These are phyloP conservation scores for Leptopilina myrica DNA, from an alignment of 2,888 invertebrate species.

Conservation along the genomic window DNA sequence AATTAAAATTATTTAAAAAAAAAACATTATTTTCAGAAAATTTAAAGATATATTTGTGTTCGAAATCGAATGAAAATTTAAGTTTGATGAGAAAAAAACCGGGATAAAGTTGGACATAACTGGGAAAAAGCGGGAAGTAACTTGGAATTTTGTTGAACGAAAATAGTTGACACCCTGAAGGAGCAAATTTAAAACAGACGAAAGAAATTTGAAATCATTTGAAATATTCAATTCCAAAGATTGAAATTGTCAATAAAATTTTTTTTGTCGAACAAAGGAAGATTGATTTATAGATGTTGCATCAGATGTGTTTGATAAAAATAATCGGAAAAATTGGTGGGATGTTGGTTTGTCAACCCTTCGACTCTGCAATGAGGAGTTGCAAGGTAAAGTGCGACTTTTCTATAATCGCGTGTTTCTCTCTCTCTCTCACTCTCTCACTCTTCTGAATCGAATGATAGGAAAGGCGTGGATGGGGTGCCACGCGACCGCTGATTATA, in stretches of 20 bases:
- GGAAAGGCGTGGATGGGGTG: conserved; percentile 66
- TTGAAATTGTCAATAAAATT: not conserved
- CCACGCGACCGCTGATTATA: conserved; percentile 77
- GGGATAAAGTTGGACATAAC: too few species aligned
- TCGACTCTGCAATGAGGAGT: conserved; percentile 29
- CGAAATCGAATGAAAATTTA: too few species aligned
- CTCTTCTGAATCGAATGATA: conserved; percentile 59
- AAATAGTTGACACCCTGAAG: too few species aligned
- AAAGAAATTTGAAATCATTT: too few species aligned
- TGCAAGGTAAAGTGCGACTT: conserved; percentile 60
- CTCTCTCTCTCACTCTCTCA: conserved; percentile 26
- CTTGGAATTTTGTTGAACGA: too few species aligned
- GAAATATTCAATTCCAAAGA: not conserved
- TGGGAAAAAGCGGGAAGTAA: too few species aligned
- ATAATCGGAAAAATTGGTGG: not conserved
- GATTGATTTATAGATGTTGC: conserved; percentile 4
- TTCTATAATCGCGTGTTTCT: conserved; percentile 62
- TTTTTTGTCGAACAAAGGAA: not conserved
- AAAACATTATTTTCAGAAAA: too few species aligned
- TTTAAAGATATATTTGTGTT: too few species aligned
- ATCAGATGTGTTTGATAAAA: not conserved
- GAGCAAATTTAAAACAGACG: too few species aligned
- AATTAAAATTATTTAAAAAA: too few species aligned
- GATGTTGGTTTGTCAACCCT: conserved; percentile 5
- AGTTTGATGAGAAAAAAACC: too few species aligned